A percentile compares a stretch with the other conserved stretches of the same genome.
Evolutionary conservation across 2,888 invertebrate species (phyloP).

Genomic region (Pilophorus perplexus): DNA sequence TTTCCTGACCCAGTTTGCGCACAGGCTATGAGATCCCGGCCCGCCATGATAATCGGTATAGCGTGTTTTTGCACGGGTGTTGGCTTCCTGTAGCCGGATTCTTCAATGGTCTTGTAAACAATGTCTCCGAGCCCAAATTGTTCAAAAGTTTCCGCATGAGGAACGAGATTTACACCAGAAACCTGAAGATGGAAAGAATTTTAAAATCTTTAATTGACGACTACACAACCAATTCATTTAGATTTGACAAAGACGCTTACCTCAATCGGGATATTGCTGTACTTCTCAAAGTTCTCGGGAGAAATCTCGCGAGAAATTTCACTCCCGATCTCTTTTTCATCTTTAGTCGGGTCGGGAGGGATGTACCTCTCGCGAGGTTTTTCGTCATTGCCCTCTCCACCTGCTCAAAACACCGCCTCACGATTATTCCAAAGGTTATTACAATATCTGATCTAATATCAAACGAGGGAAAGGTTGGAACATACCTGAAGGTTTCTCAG

Average conservation of each 20-base stretch:
- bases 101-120: slow-evolving; percentile 71
- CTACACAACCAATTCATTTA: slow-evolving; percentile 29
- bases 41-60: slow-evolving; percentile 75
- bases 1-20: slow-evolving; percentile 98
- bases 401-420: too few species aligned
- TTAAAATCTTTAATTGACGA: neutral
- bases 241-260: slow-evolving; percentile 59
- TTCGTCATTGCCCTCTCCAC: slow-evolving; percentile 38
- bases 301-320: slow-evolving; percentile 68
- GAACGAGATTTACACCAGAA: slow-evolving; percentile 66
- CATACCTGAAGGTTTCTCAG: too few species aligned
- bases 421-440: too few species aligned
- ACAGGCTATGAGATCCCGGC: slow-evolving; percentile 92
- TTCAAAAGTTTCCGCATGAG: slow-evolving; percentile 66
- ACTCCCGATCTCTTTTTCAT: slow-evolving; percentile 65
- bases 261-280: slow-evolving; percentile 82
- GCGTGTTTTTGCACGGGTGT: slow-evolving; percentile 94
- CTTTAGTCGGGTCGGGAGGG: slow-evolving; percentile 70
- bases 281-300: slow-evolving; percentile 91
- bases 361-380: slow-evolving; percentile 66
- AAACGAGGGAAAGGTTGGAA: too few species aligned
- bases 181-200: slow-evolving; percentile 55
- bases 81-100: slow-evolving; percentile 76
- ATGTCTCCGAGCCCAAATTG: slow-evolving; percentile 66
- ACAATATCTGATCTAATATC: too few species aligned